phyloP scores from a whole-genome alignment of 2,797 vertebrate genomes.

The Amazona ochrocephala region DNA sequence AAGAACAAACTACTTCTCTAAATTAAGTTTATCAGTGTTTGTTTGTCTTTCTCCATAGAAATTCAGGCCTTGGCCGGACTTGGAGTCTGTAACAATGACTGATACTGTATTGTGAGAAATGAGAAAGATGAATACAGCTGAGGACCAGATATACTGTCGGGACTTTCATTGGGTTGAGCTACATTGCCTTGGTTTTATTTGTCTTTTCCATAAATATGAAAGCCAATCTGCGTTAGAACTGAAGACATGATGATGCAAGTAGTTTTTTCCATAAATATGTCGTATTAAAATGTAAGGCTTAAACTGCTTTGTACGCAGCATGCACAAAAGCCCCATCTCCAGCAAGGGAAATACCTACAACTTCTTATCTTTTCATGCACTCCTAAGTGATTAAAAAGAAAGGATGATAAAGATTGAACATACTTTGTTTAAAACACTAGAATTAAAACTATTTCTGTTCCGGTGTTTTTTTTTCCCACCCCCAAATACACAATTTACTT shows the following conservation, averaged over 20 bases:
- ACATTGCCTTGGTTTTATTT: not conserved
- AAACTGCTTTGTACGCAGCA: not conserved
- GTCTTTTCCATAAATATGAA: not conserved
- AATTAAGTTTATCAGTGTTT: constrained; percentile 33
- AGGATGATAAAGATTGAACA: not conserved
- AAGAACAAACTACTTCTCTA: constrained; percentile 30
- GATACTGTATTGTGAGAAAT: not conserved
- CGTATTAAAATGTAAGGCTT: not conserved
- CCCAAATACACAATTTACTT: not conserved
- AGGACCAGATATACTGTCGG: not conserved
- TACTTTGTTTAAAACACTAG: not conserved
- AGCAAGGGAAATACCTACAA: not conserved
- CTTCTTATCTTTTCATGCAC: not conserved
- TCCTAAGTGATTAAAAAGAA: not conserved
- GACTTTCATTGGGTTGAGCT: not conserved
- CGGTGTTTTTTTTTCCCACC: not conserved
- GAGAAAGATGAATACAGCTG: not conserved
- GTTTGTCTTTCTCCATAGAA: constrained; percentile 57
- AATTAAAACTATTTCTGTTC: not conserved
- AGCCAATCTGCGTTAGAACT: not conserved
- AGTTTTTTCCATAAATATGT: not conserved
- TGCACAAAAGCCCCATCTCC: not conserved
- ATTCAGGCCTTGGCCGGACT: not conserved
- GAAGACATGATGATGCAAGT: not conserved
- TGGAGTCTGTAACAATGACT: not conserved